phyloP scores from a whole-genome alignment of 2,113 vertebrate genomes.

The Holacanthus passer region DNA sequence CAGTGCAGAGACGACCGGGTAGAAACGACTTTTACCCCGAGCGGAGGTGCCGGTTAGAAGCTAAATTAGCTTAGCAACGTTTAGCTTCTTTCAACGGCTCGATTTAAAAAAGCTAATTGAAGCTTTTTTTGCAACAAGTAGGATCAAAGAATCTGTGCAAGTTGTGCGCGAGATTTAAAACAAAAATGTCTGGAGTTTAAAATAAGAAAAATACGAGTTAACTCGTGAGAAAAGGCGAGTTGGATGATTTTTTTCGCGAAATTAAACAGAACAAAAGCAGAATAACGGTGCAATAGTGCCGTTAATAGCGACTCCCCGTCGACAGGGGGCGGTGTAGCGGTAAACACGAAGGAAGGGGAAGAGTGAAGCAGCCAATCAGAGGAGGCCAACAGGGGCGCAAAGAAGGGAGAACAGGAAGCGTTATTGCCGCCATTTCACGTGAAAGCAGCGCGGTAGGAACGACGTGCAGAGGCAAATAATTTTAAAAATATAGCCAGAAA shows the following conservation, averaged over 20 bases:
- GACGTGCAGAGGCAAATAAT: background rate
- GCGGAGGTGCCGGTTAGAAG: background rate
- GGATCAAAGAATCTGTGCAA: background rate
- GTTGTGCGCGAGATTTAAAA: background rate
- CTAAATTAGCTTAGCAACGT: background rate
- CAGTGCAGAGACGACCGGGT: conserved; percentile 71
- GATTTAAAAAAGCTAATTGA: background rate
- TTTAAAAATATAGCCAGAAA: rapidly evolving
- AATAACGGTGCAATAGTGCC: background rate
- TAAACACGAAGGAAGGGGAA: rapidly evolving
- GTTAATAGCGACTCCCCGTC: background rate
- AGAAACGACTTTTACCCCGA: background rate
- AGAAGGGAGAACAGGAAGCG: conserved; percentile 67
- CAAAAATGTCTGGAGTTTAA: rapidly evolving
- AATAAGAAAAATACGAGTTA: background rate
- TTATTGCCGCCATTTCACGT: conserved; percentile 83
- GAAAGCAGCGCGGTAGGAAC: conserved; percentile 32
- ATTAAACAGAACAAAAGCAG: conserved; percentile 3
- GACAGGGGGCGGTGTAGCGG: conserved; percentile 34
- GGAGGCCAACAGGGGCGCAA: conserved; percentile 54
- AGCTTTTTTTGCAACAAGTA: conserved; percentile 34
- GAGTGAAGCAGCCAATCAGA: conserved; percentile 61
- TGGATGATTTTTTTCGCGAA: background rate
- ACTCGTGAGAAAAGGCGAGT: rapidly evolving
- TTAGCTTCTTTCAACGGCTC: no score